Percentiles rank a stretch among this genome's conserved stretches.
Evolutionary conservation across 2,797 vertebrate genomes (phyloP).

Genomic region (Tinamus major): DNA sequence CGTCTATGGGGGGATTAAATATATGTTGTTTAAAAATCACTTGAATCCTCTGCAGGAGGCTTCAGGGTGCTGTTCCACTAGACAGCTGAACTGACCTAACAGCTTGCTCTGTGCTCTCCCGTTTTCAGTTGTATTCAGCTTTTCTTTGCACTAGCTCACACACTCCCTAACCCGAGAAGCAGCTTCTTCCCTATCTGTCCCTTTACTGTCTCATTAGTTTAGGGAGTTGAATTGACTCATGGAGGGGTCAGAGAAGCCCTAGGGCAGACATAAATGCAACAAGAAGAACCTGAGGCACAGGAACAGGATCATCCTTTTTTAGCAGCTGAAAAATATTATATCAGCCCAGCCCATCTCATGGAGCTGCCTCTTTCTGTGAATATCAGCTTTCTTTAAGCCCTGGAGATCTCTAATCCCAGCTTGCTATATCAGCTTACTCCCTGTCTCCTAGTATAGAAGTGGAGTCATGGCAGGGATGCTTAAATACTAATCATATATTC

Average conservation of each 20-base stretch:
- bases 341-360: not conserved
- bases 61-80: not conserved
- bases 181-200: not conserved
- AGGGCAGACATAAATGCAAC: not conserved
- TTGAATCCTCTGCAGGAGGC: fast-evolving
- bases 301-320: not conserved
- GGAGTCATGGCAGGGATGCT: not conserved
- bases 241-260: not conserved
- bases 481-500: not conserved
- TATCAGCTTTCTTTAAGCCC: not conserved
- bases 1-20: not conserved
- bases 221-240: not conserved
- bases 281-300: not conserved
- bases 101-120: not conserved
- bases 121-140: not conserved
- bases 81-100: not conserved
- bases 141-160: not conserved
- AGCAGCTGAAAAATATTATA: not conserved
- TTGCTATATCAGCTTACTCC: not conserved
- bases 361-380: not conserved
- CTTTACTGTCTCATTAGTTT: not conserved
- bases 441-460: not conserved
- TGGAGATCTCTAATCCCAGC: not conserved
- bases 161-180: not conserved
- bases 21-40: not conserved